Conservation (phyloP, 2,888 invertebrate species). For the Epicampocera succincta region DNA sequence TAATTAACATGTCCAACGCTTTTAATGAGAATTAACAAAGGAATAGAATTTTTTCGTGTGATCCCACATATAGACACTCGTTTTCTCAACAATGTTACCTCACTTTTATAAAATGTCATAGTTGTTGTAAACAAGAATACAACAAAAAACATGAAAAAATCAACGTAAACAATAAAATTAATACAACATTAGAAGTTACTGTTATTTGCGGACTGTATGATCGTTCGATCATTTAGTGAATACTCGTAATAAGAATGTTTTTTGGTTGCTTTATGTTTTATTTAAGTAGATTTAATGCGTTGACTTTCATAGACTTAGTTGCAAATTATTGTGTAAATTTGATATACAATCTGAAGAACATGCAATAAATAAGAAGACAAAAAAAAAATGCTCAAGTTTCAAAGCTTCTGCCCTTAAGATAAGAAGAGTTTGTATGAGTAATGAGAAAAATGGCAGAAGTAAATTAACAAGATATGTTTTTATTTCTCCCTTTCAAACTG, state of each 20-base stretch:
- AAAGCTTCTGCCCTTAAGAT: constrained; percentile 23
- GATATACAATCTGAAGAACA: constrained; percentile 73
- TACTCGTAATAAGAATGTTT: background rate
- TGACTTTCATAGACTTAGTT: constrained; percentile 68
- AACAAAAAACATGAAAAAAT: too few relatives aligned
- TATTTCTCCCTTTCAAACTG: background rate
- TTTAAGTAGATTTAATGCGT: constrained; percentile 28
- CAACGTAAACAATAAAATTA: too few relatives aligned
- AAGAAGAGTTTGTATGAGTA: background rate
- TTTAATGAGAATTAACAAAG: too few relatives aligned
- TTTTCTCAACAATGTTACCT: too few relatives aligned
- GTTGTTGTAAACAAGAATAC: too few relatives aligned
- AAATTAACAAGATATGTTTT: background rate
- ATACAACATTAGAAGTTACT: too few relatives aligned
- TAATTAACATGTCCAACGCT: too few relatives aligned
- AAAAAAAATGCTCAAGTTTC: constrained; percentile 17
- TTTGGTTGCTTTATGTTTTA: constrained; percentile 5
- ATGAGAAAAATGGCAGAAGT: background rate
- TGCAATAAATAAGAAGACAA: constrained; percentile 5
- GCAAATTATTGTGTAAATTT: constrained; percentile 79
- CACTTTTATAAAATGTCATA: too few relatives aligned
- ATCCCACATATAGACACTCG: too few relatives aligned
- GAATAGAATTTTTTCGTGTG: too few relatives aligned
- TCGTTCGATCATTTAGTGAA: background rate
- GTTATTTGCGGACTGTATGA: too few relatives aligned